These are phyloP conservation scores for Scomberomorus guttatus DNA, from an alignment of 2,797 vertebrate species.

Conservation along the genomic window DNA sequence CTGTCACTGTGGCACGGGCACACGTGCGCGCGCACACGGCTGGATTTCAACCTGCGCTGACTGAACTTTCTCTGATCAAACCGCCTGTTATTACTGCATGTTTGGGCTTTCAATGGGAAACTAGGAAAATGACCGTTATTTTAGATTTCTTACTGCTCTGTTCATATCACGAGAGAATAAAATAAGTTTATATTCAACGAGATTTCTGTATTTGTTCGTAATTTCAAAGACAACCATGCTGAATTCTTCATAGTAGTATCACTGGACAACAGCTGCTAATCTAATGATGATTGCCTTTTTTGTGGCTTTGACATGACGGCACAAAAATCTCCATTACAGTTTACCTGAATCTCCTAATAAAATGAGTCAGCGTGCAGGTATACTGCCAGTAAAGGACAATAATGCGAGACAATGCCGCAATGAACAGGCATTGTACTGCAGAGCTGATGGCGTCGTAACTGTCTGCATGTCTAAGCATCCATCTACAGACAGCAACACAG, in stretches of 20 bases:
- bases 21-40: not conserved
- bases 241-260: not conserved
- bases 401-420: slow-evolving; percentile 10
- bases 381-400: not conserved
- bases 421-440: slow-evolving; percentile 17
- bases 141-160: too few relatives aligned
- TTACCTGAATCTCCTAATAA: not conserved
- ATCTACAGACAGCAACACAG: not conserved
- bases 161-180: not conserved
- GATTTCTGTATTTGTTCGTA: not conserved
- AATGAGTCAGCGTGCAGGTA: not conserved
- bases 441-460: slow-evolving; percentile 7
- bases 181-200: not conserved
- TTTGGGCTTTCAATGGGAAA: too few relatives aligned
- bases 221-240: not conserved
- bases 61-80: not conserved
- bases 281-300: not conserved
- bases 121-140: not conserved
- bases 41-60: not conserved
- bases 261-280: not conserved
- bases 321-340: rapidly evolving
- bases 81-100: not conserved
- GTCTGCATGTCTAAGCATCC: slow-evolving; percentile 19
- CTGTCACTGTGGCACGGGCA: not conserved
- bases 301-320: not conserved